A percentile compares a stretch with the other conserved stretches of the same genome.
Evolutionary conservation across 2,113 vertebrate species (phyloP).

Genomic region (Leucopsar rothschildi): DNA sequence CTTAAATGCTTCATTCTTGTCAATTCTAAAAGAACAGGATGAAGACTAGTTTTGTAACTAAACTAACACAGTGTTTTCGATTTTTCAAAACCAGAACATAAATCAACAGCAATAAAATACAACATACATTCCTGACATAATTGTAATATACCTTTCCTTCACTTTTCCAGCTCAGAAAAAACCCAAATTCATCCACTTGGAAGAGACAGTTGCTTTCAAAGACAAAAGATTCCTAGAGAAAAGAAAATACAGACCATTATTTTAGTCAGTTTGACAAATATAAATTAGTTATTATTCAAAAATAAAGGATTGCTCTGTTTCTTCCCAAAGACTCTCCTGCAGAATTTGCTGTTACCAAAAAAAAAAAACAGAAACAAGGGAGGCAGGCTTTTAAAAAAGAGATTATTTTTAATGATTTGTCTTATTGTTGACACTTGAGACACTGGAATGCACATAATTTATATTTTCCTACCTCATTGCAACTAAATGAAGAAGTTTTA

Average conservation of each 20-base stretch:
- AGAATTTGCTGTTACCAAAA: background rate
- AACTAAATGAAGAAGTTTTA: background rate
- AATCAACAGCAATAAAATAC: background rate
- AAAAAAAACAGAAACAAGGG: background rate
- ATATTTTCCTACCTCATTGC: background rate
- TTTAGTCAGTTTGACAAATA: background rate
- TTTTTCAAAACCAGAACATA: background rate
- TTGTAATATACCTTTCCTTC: slow-evolving; percentile 89
- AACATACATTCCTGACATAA: background rate
- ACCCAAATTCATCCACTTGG: slow-evolving; percentile 94
- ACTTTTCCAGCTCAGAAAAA: slow-evolving; percentile 96
- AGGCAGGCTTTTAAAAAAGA: background rate
- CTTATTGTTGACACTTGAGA: background rate
- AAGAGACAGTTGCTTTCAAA: slow-evolving; percentile 95
- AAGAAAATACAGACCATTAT: background rate
- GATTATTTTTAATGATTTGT: background rate
- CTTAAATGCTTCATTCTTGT: background rate
- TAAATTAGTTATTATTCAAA: background rate
- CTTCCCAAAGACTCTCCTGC: background rate
- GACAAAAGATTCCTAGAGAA: slow-evolving; percentile 87
- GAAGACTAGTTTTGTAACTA: background rate
- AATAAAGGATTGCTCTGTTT: background rate
- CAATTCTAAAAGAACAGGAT: background rate
- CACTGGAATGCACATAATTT: background rate
- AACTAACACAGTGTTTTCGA: background rate